These are phyloP conservation scores for Cheirogaleus medius DNA, from an alignment of 2,113 vertebrate genomes.

Conservation along the genomic window DNA sequence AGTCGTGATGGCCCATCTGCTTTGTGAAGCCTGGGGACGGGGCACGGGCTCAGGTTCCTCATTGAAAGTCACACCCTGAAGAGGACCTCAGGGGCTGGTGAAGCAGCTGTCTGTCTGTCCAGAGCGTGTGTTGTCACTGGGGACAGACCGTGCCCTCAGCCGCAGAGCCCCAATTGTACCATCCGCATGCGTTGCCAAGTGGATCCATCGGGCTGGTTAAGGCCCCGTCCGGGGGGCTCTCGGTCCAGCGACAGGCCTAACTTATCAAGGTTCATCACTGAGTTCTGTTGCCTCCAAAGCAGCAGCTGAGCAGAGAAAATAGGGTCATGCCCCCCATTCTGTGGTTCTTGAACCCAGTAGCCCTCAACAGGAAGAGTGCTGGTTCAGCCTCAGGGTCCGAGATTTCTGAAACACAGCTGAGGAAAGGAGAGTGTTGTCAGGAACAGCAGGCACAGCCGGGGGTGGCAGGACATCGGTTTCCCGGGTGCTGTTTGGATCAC, in stretches of 20 bases:
- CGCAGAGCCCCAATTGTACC: not conserved
- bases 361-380: not conserved
- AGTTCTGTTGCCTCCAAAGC: not conserved
- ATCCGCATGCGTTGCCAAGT: not conserved
- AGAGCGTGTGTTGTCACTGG: fast-evolving
- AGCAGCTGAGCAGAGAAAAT: not conserved
- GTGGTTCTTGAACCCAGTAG: not conserved
- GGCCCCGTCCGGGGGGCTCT: not conserved
- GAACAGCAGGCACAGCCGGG: not conserved
- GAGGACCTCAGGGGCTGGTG: not conserved
- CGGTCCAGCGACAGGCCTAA: not conserved
- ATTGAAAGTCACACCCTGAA: too few species aligned
- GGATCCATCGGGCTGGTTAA: not conserved
- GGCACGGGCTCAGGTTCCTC: not conserved
- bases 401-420: not conserved
- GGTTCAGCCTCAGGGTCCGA: not conserved
- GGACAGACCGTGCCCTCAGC: not conserved
- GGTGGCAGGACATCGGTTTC: not conserved
- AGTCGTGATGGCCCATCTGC: not conserved
- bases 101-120: not conserved
- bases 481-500: not conserved
- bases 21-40: not conserved
- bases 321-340: not conserved
- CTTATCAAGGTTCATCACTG: too few species aligned
- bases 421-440: not conserved